These are phyloP conservation scores for Caenorhabditis briggsae DNA, from an alignment of 1,140 invertebrate species.

Conservation along the genomic window DNA sequence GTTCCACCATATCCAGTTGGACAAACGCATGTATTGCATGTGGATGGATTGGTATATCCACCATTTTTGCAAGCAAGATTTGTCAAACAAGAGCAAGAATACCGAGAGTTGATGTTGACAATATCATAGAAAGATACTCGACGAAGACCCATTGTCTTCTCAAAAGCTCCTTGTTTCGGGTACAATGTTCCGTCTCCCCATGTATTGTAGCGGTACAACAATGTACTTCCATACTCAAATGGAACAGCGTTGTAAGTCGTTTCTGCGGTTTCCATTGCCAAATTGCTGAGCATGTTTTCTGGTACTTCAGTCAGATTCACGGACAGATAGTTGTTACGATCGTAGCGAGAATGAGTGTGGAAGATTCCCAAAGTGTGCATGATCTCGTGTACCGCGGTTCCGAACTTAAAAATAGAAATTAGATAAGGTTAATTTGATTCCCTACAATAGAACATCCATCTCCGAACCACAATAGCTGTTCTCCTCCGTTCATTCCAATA, in stretches of 20 bases:
- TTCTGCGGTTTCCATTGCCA: neutral
- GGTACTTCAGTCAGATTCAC: constrained; percentile 31
- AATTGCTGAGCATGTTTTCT: neutral
- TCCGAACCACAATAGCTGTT: constrained; percentile 24
- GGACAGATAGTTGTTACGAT: constrained; percentile 33
- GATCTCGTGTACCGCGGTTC: constrained; percentile 37
- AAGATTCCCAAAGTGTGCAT: constrained; percentile 50
- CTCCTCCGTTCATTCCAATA: constrained; percentile 39
- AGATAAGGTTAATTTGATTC: neutral
- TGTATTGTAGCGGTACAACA: constrained; percentile 55
- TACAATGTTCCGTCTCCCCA: constrained; percentile 26
- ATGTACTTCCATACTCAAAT: constrained; percentile 53
- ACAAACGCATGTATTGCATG: constrained; percentile 45
- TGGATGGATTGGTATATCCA: constrained; percentile 47
- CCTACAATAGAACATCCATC: constrained; percentile 17
- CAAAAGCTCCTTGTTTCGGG: neutral
- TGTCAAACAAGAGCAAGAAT: constrained; percentile 11
- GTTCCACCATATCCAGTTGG: constrained; percentile 48
- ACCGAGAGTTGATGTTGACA: constrained; percentile 42
- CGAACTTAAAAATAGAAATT: neutral
- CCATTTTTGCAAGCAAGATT: constrained; percentile 42
- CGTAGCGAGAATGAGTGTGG: constrained; percentile 56
- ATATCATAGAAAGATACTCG: constrained; percentile 50
- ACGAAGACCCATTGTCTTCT: constrained; percentile 50
- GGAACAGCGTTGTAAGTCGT: constrained; percentile 32